These are phyloP conservation scores for Leptinotarsa undecemlineata DNA, from an alignment of 1,140 invertebrate species.

Conservation along the genomic window DNA sequence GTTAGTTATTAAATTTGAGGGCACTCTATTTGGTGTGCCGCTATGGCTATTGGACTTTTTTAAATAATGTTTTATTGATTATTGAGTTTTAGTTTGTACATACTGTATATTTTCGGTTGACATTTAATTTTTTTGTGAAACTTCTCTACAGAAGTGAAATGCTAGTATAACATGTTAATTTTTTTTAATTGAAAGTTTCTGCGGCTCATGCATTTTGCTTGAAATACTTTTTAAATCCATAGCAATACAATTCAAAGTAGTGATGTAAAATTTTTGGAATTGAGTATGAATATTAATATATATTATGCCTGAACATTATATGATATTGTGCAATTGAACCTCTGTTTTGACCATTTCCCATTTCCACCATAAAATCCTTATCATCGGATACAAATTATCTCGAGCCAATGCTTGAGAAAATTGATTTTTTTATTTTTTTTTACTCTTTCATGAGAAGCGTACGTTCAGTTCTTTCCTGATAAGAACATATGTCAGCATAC, in stretches of 20 bases:
- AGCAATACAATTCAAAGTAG: conserved; percentile 27
- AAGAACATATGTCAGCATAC: too few relatives aligned
- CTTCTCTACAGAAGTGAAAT: conserved; percentile 16
- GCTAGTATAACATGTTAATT: conserved; percentile 14
- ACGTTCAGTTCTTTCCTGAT: too few relatives aligned
- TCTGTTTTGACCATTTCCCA: conserved; percentile 11
- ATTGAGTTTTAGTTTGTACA: conserved; percentile 28
- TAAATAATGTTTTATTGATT: conserved; percentile 24
- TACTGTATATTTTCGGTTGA: conserved; percentile 28
- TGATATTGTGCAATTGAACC: conserved; percentile 20
- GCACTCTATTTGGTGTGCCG: conserved; percentile 5
- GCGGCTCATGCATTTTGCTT: conserved; percentile 11
- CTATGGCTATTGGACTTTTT: conserved; percentile 17
- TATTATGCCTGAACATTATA: conserved; percentile 24
- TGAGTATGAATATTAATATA: conserved; percentile 29
- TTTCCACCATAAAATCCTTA: too few relatives aligned
- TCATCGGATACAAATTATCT: too few relatives aligned
- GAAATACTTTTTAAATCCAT: conserved; percentile 19
- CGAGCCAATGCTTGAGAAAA: too few relatives aligned
- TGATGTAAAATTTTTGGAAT: conserved; percentile 26
- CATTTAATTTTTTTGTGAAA: conserved; percentile 16
- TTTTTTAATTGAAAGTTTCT: conserved; percentile 7
- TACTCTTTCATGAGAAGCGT: too few relatives aligned
- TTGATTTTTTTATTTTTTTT: too few relatives aligned
- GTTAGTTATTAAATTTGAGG: conserved; percentile 4